Percentiles rank a stretch among this genome's conserved stretches.
Conservation (phyloP, 2,888 invertebrate species). For the Lycocerus yunnanus region DNA sequence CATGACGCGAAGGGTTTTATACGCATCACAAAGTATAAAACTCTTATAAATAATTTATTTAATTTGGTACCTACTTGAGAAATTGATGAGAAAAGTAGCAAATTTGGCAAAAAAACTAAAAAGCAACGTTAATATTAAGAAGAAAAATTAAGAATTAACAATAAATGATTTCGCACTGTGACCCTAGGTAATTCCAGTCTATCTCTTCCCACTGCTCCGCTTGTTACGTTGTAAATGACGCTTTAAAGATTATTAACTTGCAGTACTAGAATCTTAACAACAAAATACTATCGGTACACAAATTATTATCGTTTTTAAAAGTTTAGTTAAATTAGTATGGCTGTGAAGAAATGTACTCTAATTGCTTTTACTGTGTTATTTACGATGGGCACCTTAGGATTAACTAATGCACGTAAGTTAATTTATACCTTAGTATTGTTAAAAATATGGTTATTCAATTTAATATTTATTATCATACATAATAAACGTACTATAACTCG, state of each 20-base stretch:
- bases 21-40: no score
- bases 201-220: not conserved
- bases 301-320: not conserved
- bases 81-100: no score
- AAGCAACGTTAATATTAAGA: no score
- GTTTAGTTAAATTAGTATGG: not conserved
- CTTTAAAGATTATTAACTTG: not conserved
- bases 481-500: not conserved
- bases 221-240: not conserved
- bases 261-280: not conserved
- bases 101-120: no score
- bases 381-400: not conserved
- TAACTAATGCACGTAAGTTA: not conserved
- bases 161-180: not conserved
- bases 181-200: slow-evolving; percentile 1
- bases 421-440: not conserved
- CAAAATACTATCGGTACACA: not conserved
- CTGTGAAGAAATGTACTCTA: not conserved
- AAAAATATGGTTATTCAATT: not conserved
- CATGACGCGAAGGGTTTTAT: no score
- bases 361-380: not conserved
- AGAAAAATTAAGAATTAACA: not conserved
- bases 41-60: no score
- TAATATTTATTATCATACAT: not conserved
- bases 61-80: no score